Percentiles rank a stretch among this genome's conserved stretches.
Conservation (phyloP, 2,888 invertebrate species). For the Eutolmus rufibarbis region DNA sequence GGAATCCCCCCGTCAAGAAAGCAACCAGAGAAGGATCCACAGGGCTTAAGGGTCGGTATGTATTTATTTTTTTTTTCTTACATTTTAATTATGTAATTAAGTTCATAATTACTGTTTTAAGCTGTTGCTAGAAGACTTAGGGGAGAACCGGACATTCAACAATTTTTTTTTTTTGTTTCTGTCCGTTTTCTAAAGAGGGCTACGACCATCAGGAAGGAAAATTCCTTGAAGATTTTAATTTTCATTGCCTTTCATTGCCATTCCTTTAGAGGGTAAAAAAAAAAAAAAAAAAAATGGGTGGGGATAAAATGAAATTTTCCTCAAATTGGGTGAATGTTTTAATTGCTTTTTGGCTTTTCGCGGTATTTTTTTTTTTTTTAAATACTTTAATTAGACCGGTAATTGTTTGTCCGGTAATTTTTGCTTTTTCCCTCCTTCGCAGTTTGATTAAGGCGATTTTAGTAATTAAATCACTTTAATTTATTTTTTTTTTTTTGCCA, state of each 20-base stretch:
- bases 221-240: background rate
- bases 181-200: background rate
- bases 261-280: background rate
- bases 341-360: background rate
- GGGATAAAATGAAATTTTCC: background rate
- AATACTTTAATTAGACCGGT: background rate
- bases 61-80: background rate
- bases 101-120: conserved; percentile 37
- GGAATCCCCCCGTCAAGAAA: background rate
- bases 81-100: conserved; percentile 41
- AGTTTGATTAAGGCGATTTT: background rate
- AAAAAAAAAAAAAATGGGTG: background rate
- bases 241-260: background rate
- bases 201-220: background rate
- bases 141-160: background rate
- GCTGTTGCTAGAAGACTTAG: background rate
- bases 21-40: background rate
- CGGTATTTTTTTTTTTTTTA: background rate
- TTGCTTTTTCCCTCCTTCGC: background rate
- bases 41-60: background rate
- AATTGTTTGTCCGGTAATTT: background rate
- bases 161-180: background rate
- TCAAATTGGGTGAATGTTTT: background rate
- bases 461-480: background rate
- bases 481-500: no score